phyloP scores from a whole-genome alignment of 64 coral and sea anemone species.

The Catalaphyllia jardinei region DNA sequence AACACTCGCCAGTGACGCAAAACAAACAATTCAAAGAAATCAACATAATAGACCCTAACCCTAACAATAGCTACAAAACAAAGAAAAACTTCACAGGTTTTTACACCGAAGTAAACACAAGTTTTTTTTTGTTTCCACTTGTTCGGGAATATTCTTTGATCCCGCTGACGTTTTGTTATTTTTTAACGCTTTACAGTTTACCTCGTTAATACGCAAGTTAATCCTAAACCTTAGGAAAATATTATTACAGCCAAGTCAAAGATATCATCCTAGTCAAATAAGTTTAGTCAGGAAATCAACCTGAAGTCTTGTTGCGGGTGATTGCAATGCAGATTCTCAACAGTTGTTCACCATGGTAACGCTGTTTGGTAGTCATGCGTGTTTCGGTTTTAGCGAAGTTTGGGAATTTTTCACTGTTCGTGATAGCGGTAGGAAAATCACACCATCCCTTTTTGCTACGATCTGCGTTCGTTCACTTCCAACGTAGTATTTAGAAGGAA shows the following conservation, averaged over 20 bases:
- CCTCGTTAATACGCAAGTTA: not conserved
- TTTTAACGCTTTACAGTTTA: not conserved
- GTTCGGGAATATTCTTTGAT: not conserved
- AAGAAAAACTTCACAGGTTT: too few relatives aligned
- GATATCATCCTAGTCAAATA: not conserved
- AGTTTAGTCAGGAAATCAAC: not conserved
- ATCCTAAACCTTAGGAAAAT: not conserved
- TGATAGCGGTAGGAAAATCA: not conserved
- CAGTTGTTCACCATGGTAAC: constrained; percentile 27
- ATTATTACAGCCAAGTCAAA: not conserved
- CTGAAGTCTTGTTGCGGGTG: not conserved
- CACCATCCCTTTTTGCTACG: constrained; percentile 18
- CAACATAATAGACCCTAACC: too few relatives aligned
- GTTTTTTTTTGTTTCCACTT: not conserved
- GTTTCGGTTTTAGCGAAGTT: not conserved
- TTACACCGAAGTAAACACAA: too few relatives aligned
- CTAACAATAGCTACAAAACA: too few relatives aligned
- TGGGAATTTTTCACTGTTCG: not conserved
- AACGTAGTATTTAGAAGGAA: not conserved
- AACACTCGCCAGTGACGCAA: too few relatives aligned
- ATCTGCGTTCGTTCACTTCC: constrained; percentile 3
- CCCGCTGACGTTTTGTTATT: not conserved
- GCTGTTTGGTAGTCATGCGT: constrained; percentile 41
- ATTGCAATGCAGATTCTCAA: not conserved
- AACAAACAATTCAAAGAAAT: too few relatives aligned